Conservation (phyloP, 2,888 invertebrate genomes). For the Pheosia gnoma region DNA sequence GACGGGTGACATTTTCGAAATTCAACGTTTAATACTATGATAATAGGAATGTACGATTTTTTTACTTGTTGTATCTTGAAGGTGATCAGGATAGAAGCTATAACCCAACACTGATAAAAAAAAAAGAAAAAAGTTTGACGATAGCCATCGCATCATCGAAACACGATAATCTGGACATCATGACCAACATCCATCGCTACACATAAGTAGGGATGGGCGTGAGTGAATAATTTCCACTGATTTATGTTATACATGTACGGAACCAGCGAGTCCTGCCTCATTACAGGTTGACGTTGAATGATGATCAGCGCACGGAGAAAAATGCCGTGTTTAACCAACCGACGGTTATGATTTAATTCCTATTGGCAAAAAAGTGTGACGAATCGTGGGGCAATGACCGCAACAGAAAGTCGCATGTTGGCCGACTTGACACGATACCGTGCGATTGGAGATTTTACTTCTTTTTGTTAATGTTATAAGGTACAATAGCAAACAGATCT, state of each 20-base stretch:
- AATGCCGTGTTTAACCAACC: slow-evolving; percentile 68
- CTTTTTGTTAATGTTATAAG: neutral
- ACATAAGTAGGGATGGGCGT: slow-evolving; percentile 59
- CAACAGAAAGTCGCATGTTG: slow-evolving; percentile 4
- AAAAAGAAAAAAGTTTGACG: neutral
- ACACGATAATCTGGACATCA: slow-evolving; percentile 10
- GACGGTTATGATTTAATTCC: slow-evolving; percentile 69
- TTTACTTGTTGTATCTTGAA: too few relatives aligned
- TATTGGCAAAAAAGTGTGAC: slow-evolving; percentile 57
- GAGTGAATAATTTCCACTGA: slow-evolving; percentile 71
- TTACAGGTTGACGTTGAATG: slow-evolving; percentile 76
- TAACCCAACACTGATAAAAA: too few relatives aligned
- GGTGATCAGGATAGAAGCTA: too few relatives aligned
- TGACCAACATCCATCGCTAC: slow-evolving; percentile 50
- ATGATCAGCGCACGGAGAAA: slow-evolving; percentile 68
- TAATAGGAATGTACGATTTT: too few relatives aligned
- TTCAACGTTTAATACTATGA: too few relatives aligned
- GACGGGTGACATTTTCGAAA: too few relatives aligned
- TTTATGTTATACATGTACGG: slow-evolving; percentile 62
- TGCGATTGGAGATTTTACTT: neutral
- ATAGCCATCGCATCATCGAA: neutral
- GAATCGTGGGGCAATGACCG: slow-evolving; percentile 44
- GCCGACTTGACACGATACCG: neutral
- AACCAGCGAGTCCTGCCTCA: slow-evolving; percentile 66
- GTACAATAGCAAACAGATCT: neutral